Conservation (phyloP, 2,113 vertebrate species). For the Tragelaphus imberbis region DNA sequence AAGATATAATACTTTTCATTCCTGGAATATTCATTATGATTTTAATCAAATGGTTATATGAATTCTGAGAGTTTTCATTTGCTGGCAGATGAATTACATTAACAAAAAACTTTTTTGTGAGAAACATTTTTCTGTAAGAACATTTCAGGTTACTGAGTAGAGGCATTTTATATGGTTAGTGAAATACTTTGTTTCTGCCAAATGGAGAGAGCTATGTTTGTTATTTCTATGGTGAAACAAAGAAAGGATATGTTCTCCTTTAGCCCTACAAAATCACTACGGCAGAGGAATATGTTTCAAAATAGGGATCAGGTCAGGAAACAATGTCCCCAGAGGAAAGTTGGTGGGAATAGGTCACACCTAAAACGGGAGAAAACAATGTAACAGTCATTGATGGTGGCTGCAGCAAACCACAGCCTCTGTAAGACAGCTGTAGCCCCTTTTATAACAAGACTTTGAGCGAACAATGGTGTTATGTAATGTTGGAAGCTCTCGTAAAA, state of each 20-base stretch:
- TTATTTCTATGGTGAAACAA: conserved; percentile 25
- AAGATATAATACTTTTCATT: conserved; percentile 18
- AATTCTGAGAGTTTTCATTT: neutral
- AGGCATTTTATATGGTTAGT: neutral
- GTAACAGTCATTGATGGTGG: neutral
- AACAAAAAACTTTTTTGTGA: neutral
- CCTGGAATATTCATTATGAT: neutral
- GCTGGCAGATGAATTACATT: neutral
- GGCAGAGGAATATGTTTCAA: neutral
- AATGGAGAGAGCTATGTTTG: neutral
- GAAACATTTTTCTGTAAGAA: neutral
- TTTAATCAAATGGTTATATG: conserved; percentile 16
- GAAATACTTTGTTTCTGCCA: neutral
- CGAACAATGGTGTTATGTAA: neutral
- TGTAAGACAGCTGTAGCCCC: neutral
- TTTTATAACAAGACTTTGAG: neutral
- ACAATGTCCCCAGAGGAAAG: neutral
- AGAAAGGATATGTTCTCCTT: neutral
- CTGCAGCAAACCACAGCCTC: neutral
- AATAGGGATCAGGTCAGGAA: neutral
- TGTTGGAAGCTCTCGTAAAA: neutral
- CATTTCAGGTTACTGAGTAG: neutral
- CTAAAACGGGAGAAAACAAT: neutral
- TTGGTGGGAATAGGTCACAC: neutral
- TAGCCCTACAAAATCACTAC: neutral